A percentile compares a stretch with the other conserved stretches of the same genome.
Conservation (phyloP, 2,113 vertebrate genomes). For the Ia io region DNA sequence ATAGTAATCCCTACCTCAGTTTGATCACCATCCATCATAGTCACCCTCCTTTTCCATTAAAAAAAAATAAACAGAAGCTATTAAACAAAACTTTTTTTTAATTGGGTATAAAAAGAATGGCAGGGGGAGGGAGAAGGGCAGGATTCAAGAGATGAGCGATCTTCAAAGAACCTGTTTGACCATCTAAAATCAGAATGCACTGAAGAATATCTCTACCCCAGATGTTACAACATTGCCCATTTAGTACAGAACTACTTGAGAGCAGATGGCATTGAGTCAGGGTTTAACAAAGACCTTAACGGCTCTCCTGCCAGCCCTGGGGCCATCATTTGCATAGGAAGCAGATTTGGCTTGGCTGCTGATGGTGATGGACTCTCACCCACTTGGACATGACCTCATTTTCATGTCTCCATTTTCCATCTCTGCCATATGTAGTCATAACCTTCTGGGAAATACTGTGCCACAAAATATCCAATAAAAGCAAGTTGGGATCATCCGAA, state of each 20-base stretch:
- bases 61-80: slow-evolving; percentile 7
- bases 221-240: slow-evolving; percentile 69
- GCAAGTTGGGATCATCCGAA: slow-evolving; percentile 41
- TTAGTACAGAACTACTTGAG: slow-evolving; percentile 67
- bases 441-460: slow-evolving; percentile 57
- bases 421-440: slow-evolving; percentile 65
- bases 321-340: slow-evolving; percentile 73
- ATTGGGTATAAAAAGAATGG: neutral
- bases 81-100: neutral
- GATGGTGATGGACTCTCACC: slow-evolving; percentile 53
- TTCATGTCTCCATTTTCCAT: slow-evolving; percentile 68
- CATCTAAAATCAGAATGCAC: slow-evolving; percentile 61
- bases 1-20: neutral
- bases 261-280: slow-evolving; percentile 77
- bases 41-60: neutral
- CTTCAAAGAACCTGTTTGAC: slow-evolving; percentile 57
- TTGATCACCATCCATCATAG: neutral
- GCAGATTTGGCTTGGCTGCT: slow-evolving; percentile 63
- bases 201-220: slow-evolving; percentile 72
- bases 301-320: slow-evolving; percentile 70
- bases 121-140: neutral
- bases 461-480: slow-evolving; percentile 59
- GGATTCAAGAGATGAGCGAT: neutral
- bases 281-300: slow-evolving; percentile 76
- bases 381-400: slow-evolving; percentile 69